Evolutionary conservation across 1,140 invertebrate genomes (phyloP), one percentile per base, ranked within the genome.

Genomic region (Schlechtendalia chinensis): DNA sequence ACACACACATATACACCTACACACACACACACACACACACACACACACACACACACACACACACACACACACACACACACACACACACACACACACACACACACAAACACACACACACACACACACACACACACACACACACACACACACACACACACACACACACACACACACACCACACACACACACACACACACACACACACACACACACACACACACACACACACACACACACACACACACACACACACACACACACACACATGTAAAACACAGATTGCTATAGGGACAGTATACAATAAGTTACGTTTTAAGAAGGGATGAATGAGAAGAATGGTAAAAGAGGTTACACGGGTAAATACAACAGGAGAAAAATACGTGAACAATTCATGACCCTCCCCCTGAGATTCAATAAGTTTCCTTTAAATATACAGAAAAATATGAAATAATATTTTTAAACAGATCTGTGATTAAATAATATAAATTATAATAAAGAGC

Each of bases 281-380:
- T 75, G 53, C 72, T 58, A 58, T 75, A 58, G 53, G 53, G 71
- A n/a, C 17, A 50, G 24, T 45, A 10, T 58, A 56, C 29, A 58
- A 77, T 77, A 61, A 59, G 74, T 58, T 77, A 77, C 67, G 32
- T 59, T 77, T 59, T 22, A n/a, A 58, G 12, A 14, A 29, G 11
- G 17, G 19, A 39, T 8, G n/a, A 16, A 32, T n/a, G 19, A 17
- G 53, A n/a, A 53, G 14, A 74, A 22, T 14, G 32, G 56, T 69
- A 24, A 50, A 53, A 24, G n/a, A 45, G 72, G 29, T n/a, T 17
- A 75, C 11, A 59, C 24, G 24, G 47, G 53, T 17, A 56, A 74
- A 74, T 10, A 5, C 53, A 29, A 47, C 22, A 24, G 56, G 24
- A 59, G 56, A 77, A 77, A 77, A 56, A 58, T 22, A 39, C 10